Evolutionary conservation across 2,797 vertebrate species (phyloP), one percentile per base, ranked within the genome.

Genomic region (Cetoscarus ocellatus): DNA sequence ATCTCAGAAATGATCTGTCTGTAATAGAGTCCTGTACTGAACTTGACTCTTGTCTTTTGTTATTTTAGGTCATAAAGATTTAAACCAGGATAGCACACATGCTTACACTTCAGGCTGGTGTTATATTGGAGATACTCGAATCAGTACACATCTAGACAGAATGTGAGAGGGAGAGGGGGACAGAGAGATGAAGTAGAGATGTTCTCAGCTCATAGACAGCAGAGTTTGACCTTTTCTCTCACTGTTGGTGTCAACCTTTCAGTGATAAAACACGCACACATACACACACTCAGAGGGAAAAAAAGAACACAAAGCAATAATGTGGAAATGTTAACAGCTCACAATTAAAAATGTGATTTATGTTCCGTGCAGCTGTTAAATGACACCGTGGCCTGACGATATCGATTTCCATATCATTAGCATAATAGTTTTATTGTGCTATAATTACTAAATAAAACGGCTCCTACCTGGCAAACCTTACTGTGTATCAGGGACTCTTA

Each of bases 401-500:
- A 95, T 94, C 87, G 93, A 95, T 96, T 96, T 95, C 90, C 84
- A 92, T 93, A 94, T 94, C 92, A 95, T 96, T 94, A 94, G 93
- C 94, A 95, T 98, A 97, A 97, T 97, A 95, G 97, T 96, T 97
- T 98, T 97, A 98, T 97, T 97, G 97, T 97, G 92, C 93, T 87
- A 95, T 97, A 96, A 98, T 97, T 96, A 96, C 94, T 94, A 96
- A 96, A 96, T 96, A 96, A 96, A 96, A 95, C 95, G 93, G 91
- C 89, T 92, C 92, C 94, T 96, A 96, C 96, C 96, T 98, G 96
- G 96, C 95, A 93, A 95, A 95, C 94, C 95, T 95, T 94, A 95
- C 95, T 93, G 92, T 94, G 89, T 96, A 95, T 95, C 96, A 93
- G 95, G 93, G 95, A 96, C 96, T 98, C 96, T 96, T 97, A 97